These are phyloP conservation scores for Dinomys branickii DNA, from an alignment of 2,113 vertebrate genomes.

Conservation along the genomic window DNA sequence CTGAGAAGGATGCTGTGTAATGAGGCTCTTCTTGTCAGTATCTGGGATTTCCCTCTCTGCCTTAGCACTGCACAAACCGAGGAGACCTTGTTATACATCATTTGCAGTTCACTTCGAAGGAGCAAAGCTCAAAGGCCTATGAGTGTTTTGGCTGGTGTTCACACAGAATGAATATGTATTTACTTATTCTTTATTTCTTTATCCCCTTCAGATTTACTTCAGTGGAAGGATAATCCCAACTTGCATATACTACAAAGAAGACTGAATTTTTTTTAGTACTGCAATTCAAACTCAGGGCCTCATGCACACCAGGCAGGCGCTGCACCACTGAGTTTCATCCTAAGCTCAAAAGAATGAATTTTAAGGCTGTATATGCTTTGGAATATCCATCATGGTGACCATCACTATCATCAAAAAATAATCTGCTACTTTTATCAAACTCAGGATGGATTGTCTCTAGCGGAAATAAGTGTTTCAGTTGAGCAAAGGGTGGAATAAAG, in stretches of 20 bases:
- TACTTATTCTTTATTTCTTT: neutral
- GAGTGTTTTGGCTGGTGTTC: neutral
- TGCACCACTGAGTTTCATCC: no score
- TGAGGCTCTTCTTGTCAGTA: neutral
- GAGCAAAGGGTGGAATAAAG: neutral
- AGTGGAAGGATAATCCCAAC: neutral
- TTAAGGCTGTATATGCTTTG: neutral
- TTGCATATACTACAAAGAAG: neutral
- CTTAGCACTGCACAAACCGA: neutral
- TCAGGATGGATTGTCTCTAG: neutral
- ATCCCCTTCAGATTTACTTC: neutral
- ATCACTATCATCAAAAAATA: neutral
- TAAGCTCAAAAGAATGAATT: neutral
- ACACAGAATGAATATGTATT: neutral
- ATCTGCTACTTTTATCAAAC: neutral
- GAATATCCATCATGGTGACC: neutral
- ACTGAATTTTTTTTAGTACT: no score
- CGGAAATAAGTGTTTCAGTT: neutral
- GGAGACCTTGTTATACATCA: neutral
- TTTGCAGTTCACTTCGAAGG: neutral
- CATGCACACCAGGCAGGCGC: no score
- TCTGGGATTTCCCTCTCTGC: neutral
- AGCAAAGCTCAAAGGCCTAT: neutral
- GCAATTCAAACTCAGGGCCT: no score
- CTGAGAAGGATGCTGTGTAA: neutral